Conservation (phyloP, 2,113 vertebrate genomes). For the Dipodomys merriami region DNA sequence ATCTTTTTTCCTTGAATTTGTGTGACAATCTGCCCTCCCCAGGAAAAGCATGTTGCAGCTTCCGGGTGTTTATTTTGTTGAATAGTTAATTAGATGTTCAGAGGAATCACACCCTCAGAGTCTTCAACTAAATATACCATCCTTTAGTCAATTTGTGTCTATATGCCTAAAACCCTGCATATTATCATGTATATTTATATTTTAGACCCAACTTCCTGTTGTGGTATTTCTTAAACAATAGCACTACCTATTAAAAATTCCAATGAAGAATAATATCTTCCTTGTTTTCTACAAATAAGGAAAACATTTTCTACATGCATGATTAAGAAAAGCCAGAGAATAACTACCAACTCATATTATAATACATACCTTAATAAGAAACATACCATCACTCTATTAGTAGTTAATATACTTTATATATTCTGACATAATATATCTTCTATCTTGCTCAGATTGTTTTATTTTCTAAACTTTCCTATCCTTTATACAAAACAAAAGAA, state of each 20-base stretch:
- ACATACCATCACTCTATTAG: not conserved
- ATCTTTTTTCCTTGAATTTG: too few species aligned
- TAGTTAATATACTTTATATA: not conserved
- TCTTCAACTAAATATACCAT: too few species aligned
- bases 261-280: not conserved
- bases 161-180: too few species aligned
- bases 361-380: not conserved
- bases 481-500: not conserved
- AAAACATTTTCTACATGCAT: not conserved
- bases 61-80: too few species aligned
- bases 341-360: not conserved
- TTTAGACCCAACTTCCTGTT: not conserved
- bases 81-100: too few species aligned
- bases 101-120: too few species aligned
- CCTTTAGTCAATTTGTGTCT: too few species aligned
- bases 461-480: not conserved
- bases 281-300: not conserved
- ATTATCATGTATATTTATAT: too few species aligned
- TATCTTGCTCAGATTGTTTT: conserved; percentile 19
- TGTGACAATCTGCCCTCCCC: too few species aligned
- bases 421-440: not conserved
- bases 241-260: not conserved
- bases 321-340: not conserved
- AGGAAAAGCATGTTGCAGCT: too few species aligned
- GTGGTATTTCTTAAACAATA: not conserved